phyloP scores from a whole-genome alignment of 2,113 vertebrate species.

The Mola mola region DNA sequence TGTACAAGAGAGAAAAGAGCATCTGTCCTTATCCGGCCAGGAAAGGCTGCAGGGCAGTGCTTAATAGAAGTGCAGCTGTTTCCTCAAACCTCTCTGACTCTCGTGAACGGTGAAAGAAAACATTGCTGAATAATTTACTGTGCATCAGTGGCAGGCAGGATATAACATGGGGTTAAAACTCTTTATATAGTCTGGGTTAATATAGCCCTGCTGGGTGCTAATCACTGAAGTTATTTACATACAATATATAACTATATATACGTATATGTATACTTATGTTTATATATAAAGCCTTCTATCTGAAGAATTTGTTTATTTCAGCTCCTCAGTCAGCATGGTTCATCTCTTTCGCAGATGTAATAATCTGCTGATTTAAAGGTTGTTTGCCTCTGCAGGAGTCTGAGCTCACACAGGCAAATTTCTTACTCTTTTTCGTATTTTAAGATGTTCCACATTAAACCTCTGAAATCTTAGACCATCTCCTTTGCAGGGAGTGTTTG shows the following conservation, averaged over 20 bases:
- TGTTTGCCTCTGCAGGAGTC: constrained; percentile 29
- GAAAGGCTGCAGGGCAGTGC: constrained; percentile 60
- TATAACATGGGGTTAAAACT: background rate
- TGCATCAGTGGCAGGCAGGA: constrained; percentile 14
- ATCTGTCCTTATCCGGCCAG: constrained; percentile 46
- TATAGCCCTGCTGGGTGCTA: background rate
- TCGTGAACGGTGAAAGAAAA: constrained; percentile 53
- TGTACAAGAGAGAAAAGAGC: constrained; percentile 13
- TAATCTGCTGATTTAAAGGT: constrained; percentile 48
- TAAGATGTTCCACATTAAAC: constrained; percentile 36
- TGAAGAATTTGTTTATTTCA: constrained; percentile 12
- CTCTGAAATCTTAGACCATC: constrained; percentile 23
- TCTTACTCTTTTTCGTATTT: constrained; percentile 17
- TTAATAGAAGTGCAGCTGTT: constrained; percentile 75
- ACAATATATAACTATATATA: no score
- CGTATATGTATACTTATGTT: no score
- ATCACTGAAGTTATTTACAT: no score
- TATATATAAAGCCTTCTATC: no score
- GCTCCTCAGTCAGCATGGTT: constrained; percentile 10
- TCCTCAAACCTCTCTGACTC: constrained; percentile 66
- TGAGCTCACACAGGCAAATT: background rate
- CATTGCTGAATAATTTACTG: constrained; percentile 65
- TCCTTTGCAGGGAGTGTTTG: constrained; percentile 51
- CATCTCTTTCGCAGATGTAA: constrained; percentile 29
- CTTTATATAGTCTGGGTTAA: constrained; percentile 15